Evolutionary conservation across 2,888 invertebrate species (phyloP).

Genomic region (Chloroclystis v-ata): DNA sequence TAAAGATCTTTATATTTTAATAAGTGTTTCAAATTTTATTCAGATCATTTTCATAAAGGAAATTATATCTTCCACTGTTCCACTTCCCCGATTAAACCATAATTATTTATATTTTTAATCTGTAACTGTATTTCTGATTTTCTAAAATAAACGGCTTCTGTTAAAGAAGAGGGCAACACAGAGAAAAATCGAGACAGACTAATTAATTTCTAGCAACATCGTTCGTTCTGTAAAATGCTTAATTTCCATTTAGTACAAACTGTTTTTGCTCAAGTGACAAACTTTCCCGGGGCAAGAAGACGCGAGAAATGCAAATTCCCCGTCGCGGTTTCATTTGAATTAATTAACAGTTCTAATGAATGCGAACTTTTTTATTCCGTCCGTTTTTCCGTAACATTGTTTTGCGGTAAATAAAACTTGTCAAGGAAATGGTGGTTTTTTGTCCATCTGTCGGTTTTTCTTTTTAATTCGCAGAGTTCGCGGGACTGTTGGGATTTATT

Average conservation of each 20-base stretch:
- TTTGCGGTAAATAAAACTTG: slow-evolving; percentile 77
- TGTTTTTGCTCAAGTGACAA: slow-evolving; percentile 56
- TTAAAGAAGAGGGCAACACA: slow-evolving; percentile 46
- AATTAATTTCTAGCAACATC: slow-evolving; percentile 68
- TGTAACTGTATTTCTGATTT: no score
- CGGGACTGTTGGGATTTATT: slow-evolving; percentile 73
- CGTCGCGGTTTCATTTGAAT: slow-evolving; percentile 76
- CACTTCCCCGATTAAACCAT: no score
- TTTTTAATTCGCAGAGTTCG: slow-evolving; percentile 66
- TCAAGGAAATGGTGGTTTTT: slow-evolving; percentile 72
- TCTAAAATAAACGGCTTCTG: no score
- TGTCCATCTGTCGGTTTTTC: slow-evolving; percentile 63
- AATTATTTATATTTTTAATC: no score
- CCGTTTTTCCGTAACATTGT: slow-evolving; percentile 70
- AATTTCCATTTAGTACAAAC: slow-evolving; percentile 67
- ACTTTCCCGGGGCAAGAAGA: slow-evolving; percentile 59
- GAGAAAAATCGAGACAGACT: slow-evolving; percentile 59
- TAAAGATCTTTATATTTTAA: no score
- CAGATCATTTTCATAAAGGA: no score
- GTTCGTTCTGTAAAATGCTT: slow-evolving; percentile 67
- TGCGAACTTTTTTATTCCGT: slow-evolving; percentile 68
- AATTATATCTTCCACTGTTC: no score
- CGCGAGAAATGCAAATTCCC: slow-evolving; percentile 70
- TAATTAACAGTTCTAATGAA: slow-evolving; percentile 77
- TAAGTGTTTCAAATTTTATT: no score